Evolutionary conservation across 2,888 invertebrate genomes (phyloP).

Genomic region (Hyppa rectilinea): DNA sequence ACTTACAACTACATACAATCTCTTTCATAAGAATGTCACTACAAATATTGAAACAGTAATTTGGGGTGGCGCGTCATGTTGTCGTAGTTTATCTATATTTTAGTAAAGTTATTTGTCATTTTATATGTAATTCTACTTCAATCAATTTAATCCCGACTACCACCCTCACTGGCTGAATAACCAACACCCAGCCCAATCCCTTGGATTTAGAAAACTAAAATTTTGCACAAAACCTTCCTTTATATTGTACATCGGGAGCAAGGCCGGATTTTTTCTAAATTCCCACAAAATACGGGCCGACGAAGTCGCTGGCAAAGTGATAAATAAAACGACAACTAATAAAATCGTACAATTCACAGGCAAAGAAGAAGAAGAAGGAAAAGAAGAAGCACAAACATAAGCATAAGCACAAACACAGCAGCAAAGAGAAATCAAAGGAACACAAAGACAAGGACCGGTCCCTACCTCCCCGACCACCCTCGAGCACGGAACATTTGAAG

Average conservation of each 20-base stretch:
- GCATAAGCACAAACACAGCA: conserved; percentile 96
- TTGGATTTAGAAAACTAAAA: not conserved
- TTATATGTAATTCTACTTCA: not conserved
- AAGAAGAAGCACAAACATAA: conserved; percentile 97
- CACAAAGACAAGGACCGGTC: conserved; percentile 81
- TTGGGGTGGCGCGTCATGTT: no score
- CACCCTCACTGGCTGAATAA: not conserved
- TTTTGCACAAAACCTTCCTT: not conserved
- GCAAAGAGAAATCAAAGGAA: conserved; percentile 88
- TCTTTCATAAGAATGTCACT: no score
- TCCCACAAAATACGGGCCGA: not conserved
- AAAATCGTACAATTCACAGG: conserved; percentile 73
- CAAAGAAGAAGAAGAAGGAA: conserved; percentile 94
- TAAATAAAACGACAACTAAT: not conserved
- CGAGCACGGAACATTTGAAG: conserved; percentile 89
- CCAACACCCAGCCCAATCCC: not conserved
- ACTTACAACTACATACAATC: no score
- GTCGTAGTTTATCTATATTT: no score
- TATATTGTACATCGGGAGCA: not conserved
- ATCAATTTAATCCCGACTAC: not conserved
- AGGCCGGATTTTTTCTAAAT: not conserved
- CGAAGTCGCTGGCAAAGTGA: not conserved
- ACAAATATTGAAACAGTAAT: no score
- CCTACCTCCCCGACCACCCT: conserved; percentile 77
- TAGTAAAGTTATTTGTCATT: not conserved